Percentiles rank a stretch among this genome's conserved stretches.
phyloP scores from a whole-genome alignment of 2,888 invertebrate species.

The Spilarctia lutea region DNA sequence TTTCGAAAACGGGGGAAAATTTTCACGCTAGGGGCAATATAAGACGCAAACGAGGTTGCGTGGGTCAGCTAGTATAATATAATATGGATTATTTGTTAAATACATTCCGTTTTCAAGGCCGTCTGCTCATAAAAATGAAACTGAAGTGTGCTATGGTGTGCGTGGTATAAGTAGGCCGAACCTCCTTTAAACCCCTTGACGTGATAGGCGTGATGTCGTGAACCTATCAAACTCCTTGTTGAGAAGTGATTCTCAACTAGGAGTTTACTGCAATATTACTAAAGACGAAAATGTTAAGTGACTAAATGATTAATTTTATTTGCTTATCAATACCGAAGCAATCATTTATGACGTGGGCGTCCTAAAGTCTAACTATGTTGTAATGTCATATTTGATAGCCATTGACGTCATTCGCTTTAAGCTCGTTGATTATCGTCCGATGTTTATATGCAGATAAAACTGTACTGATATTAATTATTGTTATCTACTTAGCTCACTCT shows the following conservation, averaged over 20 bases:
- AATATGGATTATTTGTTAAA: no score
- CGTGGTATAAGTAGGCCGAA: no score
- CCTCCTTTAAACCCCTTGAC: background rate
- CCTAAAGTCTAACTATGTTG: slow-evolving; percentile 42
- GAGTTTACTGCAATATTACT: background rate
- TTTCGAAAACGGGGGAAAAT: no score
- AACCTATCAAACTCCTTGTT: no score
- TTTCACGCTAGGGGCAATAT: no score
- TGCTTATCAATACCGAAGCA: slow-evolving; percentile 27
- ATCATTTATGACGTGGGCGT: slow-evolving; percentile 29
- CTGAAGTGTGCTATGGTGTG: no score
- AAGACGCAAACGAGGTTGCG: no score
- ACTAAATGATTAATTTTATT: slow-evolving; percentile 13
- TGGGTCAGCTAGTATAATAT: no score
- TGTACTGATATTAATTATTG: slow-evolving; percentile 17
- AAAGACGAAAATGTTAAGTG: slow-evolving; percentile 19
- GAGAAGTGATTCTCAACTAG: no score
- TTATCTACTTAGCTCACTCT: background rate
- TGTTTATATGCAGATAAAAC: slow-evolving; percentile 34
- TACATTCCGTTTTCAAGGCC: no score
- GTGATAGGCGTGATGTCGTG: no score
- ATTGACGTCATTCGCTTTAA: slow-evolving; percentile 52
- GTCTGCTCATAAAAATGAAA: no score
- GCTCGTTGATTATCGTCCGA: slow-evolving; percentile 28
- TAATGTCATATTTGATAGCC: slow-evolving; percentile 21